Conservation (phyloP, 1,140 invertebrate genomes). For the Calephelis virginiensis region DNA sequence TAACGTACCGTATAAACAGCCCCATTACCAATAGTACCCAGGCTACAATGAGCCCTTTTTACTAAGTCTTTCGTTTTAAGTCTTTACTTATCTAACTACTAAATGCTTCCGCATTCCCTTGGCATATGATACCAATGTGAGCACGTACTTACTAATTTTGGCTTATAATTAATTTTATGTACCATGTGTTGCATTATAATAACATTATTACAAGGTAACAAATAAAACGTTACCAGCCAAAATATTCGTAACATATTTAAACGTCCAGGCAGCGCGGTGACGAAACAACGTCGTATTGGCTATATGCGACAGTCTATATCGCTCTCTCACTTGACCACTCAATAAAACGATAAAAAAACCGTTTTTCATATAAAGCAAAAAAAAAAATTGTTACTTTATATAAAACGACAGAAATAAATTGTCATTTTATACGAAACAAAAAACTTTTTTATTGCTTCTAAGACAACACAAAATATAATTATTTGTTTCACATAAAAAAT, state of each 20-base stretch:
- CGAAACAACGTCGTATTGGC: background rate
- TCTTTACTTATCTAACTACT: constrained; percentile 12
- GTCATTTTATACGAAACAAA: background rate
- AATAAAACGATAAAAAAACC: background rate
- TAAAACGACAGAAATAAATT: background rate
- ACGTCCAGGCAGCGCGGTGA: constrained; percentile 9
- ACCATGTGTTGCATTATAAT: background rate
- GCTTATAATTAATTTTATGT: background rate
- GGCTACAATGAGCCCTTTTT: background rate
- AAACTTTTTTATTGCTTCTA: too few relatives aligned
- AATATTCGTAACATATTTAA: background rate
- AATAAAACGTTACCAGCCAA: constrained; percentile 2
- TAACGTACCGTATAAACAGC: background rate
- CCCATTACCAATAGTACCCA: constrained; percentile 7
- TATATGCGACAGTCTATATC: background rate
- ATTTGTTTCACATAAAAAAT: too few relatives aligned
- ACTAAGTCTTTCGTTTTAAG: constrained; percentile 15
- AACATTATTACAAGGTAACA: too few relatives aligned
- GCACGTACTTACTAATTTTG: constrained; percentile 8
- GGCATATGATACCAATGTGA: background rate
- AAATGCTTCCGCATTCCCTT: constrained; percentile 8
- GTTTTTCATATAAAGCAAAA: too few relatives aligned
- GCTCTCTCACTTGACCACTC: background rate
- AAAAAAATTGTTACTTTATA: background rate
- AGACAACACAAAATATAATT: too few relatives aligned